Base-by-base conservation (phyloP, 2,797 vertebrate species). In the Coranthus polyacanthus region DNA sequence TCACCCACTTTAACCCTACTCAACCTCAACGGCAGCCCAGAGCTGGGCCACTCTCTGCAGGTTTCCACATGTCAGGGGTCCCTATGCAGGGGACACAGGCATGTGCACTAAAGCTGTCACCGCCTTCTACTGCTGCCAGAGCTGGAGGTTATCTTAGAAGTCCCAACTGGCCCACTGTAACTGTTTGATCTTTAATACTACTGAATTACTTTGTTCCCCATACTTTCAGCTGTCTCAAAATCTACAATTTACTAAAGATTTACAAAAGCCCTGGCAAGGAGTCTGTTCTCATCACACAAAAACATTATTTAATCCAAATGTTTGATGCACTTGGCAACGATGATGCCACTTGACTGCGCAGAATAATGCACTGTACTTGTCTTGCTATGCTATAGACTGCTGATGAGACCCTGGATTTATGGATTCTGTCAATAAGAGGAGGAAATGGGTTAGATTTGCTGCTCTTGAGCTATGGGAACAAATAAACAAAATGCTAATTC, bases 101-200 rank as follows among this genome's bases (percentile, higher is more conserved):
- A 78, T 84, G 82, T 73, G 87, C 89, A 88, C 80, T 93, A 92
- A 93, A 94, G 63, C 93, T 93, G 92, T 94, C 93, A 92, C 88
- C 91, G 74, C 90, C 82, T 88, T 70, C 77, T 67, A 46, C 56
- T 58, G 64, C 75, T 70, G 72, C 76, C 75, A 81, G 66, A 12
- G 72, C 74, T 72, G 65, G 55, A 75, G 74, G 75, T 87, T 75
- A 84, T 89, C 88, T 78, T 73, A 68, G 56, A 83, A 38, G 72
- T 79, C 60, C 55, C 64, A 39, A 69, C 59, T 63, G 60, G 39
- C 50, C 55, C 52, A 58, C 38, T 12, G 26, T 24, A 15, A 22
- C 53, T 17, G 46, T 82, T 76, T 83, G 78, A 78, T 82, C 71
- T 72, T 72, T 56, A 59, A 68, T 63, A 62, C 56, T 12, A 45